Conservation (phyloP, 2,113 vertebrate genomes). For the Strigops habroptila region DNA sequence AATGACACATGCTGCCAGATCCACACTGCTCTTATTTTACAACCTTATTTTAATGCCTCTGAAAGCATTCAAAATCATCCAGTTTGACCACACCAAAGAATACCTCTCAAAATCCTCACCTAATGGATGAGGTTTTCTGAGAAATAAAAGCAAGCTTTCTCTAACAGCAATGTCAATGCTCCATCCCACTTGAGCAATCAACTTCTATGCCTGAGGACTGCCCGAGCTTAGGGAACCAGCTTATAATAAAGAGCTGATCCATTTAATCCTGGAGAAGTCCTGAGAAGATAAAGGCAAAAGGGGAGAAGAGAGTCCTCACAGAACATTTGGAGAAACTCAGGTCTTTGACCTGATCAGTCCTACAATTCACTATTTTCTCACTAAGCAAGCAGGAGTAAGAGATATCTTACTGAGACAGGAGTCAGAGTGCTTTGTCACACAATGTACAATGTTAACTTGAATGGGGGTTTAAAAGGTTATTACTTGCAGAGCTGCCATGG, state of each 20-base stretch:
- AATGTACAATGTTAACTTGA: background rate
- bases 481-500: background rate
- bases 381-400: background rate
- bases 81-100: background rate
- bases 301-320: background rate
- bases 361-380: background rate
- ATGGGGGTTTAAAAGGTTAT: background rate
- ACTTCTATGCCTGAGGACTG: background rate
- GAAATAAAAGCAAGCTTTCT: background rate
- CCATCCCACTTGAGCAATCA: background rate
- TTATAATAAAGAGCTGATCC: background rate
- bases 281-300: background rate
- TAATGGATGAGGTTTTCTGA: background rate
- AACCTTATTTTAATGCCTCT: background rate
- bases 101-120: background rate
- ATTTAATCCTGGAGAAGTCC: background rate
- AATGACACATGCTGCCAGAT: background rate
- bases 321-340: background rate
- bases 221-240: background rate
- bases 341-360: background rate
- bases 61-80: background rate
- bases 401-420: background rate
- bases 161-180: background rate
- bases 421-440: background rate
- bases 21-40: background rate